These are phyloP conservation scores for Brachylomia viminalis DNA, from an alignment of 2,888 invertebrate genomes.

Conservation along the genomic window DNA sequence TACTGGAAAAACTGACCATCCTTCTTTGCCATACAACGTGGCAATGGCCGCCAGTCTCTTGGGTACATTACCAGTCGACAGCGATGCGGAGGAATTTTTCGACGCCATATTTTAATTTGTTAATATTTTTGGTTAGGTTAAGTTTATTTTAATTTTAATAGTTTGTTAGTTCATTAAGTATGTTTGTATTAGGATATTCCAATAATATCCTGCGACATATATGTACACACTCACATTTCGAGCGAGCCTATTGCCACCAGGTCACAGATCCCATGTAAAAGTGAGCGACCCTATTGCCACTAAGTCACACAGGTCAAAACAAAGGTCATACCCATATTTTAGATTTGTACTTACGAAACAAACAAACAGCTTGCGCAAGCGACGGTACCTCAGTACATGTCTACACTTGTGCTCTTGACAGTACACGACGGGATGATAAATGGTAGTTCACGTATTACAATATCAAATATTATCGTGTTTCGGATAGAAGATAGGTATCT, in stretches of 20 bases:
- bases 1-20: too few relatives aligned
- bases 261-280: background rate
- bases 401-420: constrained; percentile 38
- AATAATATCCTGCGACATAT: too few relatives aligned
- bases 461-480: constrained; percentile 26
- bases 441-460: constrained; percentile 37
- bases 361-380: constrained; percentile 41
- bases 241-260: background rate
- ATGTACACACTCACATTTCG: too few relatives aligned
- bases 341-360: constrained; percentile 30
- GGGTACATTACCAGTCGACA: too few relatives aligned
- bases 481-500: background rate
- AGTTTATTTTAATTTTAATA: too few relatives aligned
- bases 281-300: background rate
- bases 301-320: constrained; percentile 4
- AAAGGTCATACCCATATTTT: constrained; percentile 42
- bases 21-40: too few relatives aligned
- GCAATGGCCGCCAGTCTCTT: too few relatives aligned
- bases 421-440: constrained; percentile 52
- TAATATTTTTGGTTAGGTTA: too few relatives aligned
- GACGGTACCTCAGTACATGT: constrained; percentile 28
- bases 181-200: too few relatives aligned
- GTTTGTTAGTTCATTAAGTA: too few relatives aligned
- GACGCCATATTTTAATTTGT: too few relatives aligned
- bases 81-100: too few relatives aligned